Evolutionary conservation across 2,888 invertebrate species (phyloP), one percentile per base, ranked within the genome.

Genomic region (Deilephila elpenor): DNA sequence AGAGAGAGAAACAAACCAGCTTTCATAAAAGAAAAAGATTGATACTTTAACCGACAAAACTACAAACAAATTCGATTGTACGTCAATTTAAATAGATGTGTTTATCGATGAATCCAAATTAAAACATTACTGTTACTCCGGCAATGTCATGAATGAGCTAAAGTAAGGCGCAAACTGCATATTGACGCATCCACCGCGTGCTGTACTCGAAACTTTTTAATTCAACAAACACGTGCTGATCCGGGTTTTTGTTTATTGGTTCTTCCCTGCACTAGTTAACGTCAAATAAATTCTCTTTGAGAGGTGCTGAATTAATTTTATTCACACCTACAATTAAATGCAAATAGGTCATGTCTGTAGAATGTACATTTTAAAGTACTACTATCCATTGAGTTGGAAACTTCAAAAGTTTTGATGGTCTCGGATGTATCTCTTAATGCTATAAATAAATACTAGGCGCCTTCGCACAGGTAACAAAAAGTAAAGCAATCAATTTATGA

Each of bases 181-280:
- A 29, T 29, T 60, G 60, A 60, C 44, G 67, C 25, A 67, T 67
- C 17, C 51, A 51, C 20, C 44, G 11, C 51, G 64, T 64, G 44
- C 67, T 67, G 67, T 67, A 51, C 19, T 62, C 7, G 34, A n/a
- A 44, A 25, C 20, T 17, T 67, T 67, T 64, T 64, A 64, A 37
- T 64, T 64, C 60, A 60, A 67, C 25, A 67, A 67, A 67, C 67
- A 67, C 44, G 20, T 25, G 25, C 51, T 67, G 67, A 67, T 67
- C 67, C 67, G 67, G 67, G 67, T 67, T 67, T 67, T 29, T 67
- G 67, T 67, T 67, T 67, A 51, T 67, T 67, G 51, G 25, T 67
- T 67, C 67, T 67, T 67, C 67, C 67, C 44, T 67, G 25, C 67
- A 51, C 67, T 44, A 44, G 51, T 67, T 67, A 51, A 51, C 51